phyloP scores from a whole-genome alignment of 2,888 invertebrate species.

The Rhynchonema sp. region DNA sequence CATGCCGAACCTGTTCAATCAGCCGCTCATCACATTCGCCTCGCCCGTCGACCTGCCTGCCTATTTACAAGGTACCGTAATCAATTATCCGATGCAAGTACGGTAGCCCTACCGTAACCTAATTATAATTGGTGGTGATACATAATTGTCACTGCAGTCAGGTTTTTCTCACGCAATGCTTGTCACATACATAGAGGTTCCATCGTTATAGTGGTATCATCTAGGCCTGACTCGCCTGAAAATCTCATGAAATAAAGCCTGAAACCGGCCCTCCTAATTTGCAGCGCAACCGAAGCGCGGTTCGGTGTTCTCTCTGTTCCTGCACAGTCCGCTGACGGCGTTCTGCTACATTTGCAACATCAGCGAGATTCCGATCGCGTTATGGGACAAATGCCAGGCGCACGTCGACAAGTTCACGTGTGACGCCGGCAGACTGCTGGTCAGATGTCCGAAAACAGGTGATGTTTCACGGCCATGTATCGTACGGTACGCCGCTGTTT shows the following conservation, averaged over 20 bases:
- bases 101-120: no score
- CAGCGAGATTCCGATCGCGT: conserved; percentile 56
- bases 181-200: no score
- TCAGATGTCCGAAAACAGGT: conserved; percentile 50
- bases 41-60: conserved; percentile 74
- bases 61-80: conserved; percentile 51
- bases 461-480: no score
- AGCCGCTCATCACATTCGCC: conserved; percentile 75
- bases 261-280: no score
- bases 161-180: no score
- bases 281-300: conserved; percentile 47
- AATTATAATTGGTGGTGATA: no score
- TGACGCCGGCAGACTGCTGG: conserved; percentile 63
- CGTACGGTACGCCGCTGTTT: no score
- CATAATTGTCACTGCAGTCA: no score
- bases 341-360: conserved; percentile 78
- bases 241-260: no score
- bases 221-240: no score
- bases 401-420: conserved; percentile 69
- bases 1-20: conserved; percentile 73
- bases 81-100: not conserved
- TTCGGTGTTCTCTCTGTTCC: conserved; percentile 77
- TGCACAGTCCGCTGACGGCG: conserved; percentile 76
- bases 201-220: no score
- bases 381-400: conserved; percentile 74